These are phyloP conservation scores for Tichodroma muraria DNA, from an alignment of 2,113 vertebrate species.

Conservation along the genomic window DNA sequence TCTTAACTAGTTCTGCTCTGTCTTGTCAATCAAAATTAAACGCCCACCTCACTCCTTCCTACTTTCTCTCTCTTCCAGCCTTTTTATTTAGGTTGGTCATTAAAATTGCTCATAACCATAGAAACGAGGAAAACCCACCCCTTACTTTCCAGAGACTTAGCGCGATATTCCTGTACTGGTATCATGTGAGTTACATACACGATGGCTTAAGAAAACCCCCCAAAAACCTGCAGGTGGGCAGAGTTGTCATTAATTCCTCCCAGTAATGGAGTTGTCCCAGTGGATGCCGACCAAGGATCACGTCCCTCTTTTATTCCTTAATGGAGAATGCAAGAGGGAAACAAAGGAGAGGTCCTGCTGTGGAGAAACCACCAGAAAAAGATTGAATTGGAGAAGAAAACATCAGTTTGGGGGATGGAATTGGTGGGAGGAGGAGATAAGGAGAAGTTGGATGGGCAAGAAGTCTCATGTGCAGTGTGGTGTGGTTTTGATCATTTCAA, in stretches of 20 bases:
- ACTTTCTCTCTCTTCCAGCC: slow-evolving; percentile 45
- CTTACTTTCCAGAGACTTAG: neutral
- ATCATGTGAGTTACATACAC: neutral
- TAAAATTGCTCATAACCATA: slow-evolving; percentile 58
- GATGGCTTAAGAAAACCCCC: neutral
- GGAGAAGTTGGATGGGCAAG: neutral
- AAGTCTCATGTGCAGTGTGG: fast-evolving
- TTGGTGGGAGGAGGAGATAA: neutral
- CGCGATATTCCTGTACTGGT: slow-evolving; percentile 31
- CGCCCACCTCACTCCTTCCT: slow-evolving; percentile 43
- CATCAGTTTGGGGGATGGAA: neutral
- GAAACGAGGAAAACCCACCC: slow-evolving; percentile 58
- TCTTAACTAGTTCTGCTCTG: slow-evolving; percentile 37
- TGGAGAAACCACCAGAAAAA: neutral
- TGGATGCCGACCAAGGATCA: neutral
- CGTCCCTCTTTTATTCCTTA: neutral
- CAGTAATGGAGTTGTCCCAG: neutral
- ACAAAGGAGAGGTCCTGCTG: neutral
- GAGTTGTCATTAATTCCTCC: neutral
- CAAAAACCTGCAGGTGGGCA: neutral
- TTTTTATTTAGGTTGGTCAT: slow-evolving; percentile 56
- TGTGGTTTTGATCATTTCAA: neutral
- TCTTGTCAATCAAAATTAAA: slow-evolving; percentile 57
- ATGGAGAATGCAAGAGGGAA: neutral
- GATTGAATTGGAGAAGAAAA: neutral